A percentile compares a stretch with the other conserved stretches of the same genome.
These are phyloP conservation scores for Osmerus mordax DNA, from an alignment of 2,113 vertebrate species.

Conservation along the genomic window DNA sequence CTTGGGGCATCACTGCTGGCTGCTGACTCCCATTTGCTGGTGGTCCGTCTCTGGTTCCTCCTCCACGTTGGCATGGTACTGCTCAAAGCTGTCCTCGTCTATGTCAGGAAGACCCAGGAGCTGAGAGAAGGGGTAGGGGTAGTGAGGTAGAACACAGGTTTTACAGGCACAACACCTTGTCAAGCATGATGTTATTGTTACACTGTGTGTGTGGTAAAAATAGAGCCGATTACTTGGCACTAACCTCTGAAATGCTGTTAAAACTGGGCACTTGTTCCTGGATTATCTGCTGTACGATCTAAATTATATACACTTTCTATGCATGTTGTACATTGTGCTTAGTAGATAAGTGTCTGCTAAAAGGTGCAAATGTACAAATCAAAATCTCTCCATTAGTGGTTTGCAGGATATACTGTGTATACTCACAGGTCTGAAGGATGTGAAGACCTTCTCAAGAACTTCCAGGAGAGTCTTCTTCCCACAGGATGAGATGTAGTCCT, in stretches of 20 bases:
- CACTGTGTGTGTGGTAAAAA: no score
- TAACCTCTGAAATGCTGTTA: no score
- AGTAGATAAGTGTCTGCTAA: background rate
- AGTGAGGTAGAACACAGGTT: conserved; percentile 17
- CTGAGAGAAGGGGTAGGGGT: conserved; percentile 63
- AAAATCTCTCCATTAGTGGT: no score
- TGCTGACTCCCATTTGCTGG: conserved; percentile 98
- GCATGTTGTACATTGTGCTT: no score
- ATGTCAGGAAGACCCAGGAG: conserved; percentile 94
- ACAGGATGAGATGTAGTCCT: conserved; percentile 98
- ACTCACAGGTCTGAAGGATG: conserved; percentile 96
- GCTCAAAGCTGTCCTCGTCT: conserved; percentile 93
- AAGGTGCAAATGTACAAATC: background rate
- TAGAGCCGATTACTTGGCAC: no score
- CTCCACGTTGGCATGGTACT: conserved; percentile 97
- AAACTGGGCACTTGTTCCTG: no score
- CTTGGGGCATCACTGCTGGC: conserved; percentile 84
- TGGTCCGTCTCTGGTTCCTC: conserved; percentile 95
- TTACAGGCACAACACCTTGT: no score
- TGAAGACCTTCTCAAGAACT: conserved; percentile 98
- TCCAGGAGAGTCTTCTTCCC: conserved; percentile 97
- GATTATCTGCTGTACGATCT: background rate
- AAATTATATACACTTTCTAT: background rate
- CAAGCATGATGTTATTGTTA: no score
- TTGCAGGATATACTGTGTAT: background rate